These are phyloP conservation scores for Mormoops blainvillei DNA, from an alignment of 2,113 vertebrate species.

Conservation along the genomic window DNA sequence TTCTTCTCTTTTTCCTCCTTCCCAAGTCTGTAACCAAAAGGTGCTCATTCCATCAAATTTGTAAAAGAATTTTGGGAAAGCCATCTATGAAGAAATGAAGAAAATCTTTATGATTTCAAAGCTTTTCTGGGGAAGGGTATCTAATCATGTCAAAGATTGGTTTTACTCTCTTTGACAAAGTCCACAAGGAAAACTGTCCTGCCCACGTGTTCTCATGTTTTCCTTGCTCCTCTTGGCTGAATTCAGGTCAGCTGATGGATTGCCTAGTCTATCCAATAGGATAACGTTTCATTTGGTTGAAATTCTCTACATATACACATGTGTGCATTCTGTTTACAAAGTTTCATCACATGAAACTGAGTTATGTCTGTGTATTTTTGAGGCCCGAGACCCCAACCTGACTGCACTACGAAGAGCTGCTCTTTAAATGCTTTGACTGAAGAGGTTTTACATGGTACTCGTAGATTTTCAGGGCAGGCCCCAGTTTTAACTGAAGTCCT, in stretches of 20 bases:
- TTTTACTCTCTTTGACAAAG: conserved; percentile 53
- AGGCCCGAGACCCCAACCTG: conserved; percentile 74
- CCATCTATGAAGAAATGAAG: conserved; percentile 61
- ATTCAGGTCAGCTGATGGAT: conserved; percentile 61
- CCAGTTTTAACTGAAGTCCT: conserved; percentile 98
- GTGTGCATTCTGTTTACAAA: conserved; percentile 80
- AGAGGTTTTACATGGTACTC: conserved; percentile 98
- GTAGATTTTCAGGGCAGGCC: conserved; percentile 98
- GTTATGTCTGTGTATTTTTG: conserved; percentile 74
- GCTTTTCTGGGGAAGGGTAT: conserved; percentile 39
- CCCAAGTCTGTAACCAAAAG: conserved; percentile 21
- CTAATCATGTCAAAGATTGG: conserved; percentile 48
- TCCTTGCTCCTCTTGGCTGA: conserved; percentile 41
- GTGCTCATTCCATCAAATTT: background rate
- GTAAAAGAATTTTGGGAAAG: conserved; percentile 60
- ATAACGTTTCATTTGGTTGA: conserved; percentile 81
- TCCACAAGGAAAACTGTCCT: conserved; percentile 69
- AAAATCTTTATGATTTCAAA: conserved; percentile 44
- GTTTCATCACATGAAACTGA: conserved; percentile 84
- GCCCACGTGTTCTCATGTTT: background rate
- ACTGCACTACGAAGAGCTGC: conserved; percentile 87
- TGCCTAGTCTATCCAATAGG: conserved; percentile 86
- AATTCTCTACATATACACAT: conserved; percentile 77
- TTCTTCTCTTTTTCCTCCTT: conserved; percentile 55
- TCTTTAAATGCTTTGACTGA: conserved; percentile 97